phyloP scores from a whole-genome alignment of 2,797 vertebrate species.

The Tiaroga cobitis region DNA sequence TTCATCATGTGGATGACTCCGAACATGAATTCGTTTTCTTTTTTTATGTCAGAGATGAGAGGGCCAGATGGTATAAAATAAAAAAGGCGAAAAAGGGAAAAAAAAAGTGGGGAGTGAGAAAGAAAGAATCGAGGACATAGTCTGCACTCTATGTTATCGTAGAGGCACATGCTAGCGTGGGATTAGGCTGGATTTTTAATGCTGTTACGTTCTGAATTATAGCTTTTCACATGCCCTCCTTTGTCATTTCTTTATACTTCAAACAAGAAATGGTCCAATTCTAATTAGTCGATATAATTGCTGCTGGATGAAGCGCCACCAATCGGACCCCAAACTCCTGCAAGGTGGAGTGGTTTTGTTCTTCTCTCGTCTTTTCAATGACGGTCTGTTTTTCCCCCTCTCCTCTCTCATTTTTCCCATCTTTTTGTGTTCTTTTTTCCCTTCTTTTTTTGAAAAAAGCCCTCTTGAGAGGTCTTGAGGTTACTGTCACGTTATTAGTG shows the following conservation, averaged over 20 bases:
- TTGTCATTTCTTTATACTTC: slow-evolving; percentile 83
- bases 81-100: slow-evolving; percentile 64
- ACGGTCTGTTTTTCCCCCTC: slow-evolving; percentile 63
- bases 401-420: slow-evolving; percentile 55
- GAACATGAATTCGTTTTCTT: slow-evolving; percentile 83
- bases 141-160: slow-evolving; percentile 72
- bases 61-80: slow-evolving; percentile 84
- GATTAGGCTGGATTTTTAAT: slow-evolving; percentile 81
- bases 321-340: slow-evolving; percentile 74
- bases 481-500: slow-evolving; percentile 72
- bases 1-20: slow-evolving; percentile 97
- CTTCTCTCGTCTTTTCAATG: slow-evolving; percentile 72
- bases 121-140: slow-evolving; percentile 65
- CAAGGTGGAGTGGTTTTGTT: slow-evolving; percentile 82
- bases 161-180: slow-evolving; percentile 74
- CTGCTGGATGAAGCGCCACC: slow-evolving; percentile 77
- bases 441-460: slow-evolving; percentile 57
- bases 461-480: slow-evolving; percentile 68
- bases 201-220: slow-evolving; percentile 74
- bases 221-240: slow-evolving; percentile 80
- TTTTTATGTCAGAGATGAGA: slow-evolving; percentile 82
- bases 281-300: slow-evolving; percentile 85
- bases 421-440: slow-evolving; percentile 55
- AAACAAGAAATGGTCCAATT: slow-evolving; percentile 83
- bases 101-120: slow-evolving; percentile 64